These are phyloP conservation scores for Recurvirostra avosetta DNA, from an alignment of 2,113 vertebrate species.

Conservation along the genomic window DNA sequence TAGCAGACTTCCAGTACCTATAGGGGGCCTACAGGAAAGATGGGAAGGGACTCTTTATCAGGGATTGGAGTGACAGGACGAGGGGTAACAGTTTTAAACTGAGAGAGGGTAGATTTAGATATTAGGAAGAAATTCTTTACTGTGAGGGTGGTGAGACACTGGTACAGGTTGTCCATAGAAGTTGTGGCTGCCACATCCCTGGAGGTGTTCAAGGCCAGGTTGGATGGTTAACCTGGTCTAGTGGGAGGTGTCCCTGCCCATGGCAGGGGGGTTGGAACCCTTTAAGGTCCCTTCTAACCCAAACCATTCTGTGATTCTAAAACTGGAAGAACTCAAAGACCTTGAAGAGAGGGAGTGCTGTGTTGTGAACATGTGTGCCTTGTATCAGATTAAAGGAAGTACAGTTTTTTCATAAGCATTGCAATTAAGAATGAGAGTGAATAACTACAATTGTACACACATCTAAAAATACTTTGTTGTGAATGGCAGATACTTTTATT, in stretches of 20 bases:
- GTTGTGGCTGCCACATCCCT: not conserved
- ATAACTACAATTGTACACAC: not conserved
- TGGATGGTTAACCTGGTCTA: not conserved
- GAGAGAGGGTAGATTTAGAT: not conserved
- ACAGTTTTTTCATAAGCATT: not conserved
- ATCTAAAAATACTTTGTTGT: not conserved
- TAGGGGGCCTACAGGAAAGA: not conserved
- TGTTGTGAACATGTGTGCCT: rapidly evolving
- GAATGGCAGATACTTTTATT: not conserved
- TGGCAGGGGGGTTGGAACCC: not conserved
- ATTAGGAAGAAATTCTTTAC: not conserved
- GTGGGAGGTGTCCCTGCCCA: not conserved
- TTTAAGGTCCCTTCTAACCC: not conserved
- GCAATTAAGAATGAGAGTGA: not conserved
- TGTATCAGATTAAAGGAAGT: not conserved
- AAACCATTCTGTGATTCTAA: not conserved
- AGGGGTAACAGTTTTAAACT: not conserved
- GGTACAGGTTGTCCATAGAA: not conserved
- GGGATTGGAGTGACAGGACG: rapidly evolving
- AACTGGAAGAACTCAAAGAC: not conserved
- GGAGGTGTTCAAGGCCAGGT: not conserved
- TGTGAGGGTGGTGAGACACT: rapidly evolving
- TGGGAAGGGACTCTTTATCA: not conserved
- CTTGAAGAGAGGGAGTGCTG: not conserved
- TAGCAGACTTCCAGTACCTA: not conserved